A percentile compares a stretch with the other conserved stretches of the same genome.
phyloP scores from a whole-genome alignment of 2,888 invertebrate species.

The Dolichopus griseipennis region DNA sequence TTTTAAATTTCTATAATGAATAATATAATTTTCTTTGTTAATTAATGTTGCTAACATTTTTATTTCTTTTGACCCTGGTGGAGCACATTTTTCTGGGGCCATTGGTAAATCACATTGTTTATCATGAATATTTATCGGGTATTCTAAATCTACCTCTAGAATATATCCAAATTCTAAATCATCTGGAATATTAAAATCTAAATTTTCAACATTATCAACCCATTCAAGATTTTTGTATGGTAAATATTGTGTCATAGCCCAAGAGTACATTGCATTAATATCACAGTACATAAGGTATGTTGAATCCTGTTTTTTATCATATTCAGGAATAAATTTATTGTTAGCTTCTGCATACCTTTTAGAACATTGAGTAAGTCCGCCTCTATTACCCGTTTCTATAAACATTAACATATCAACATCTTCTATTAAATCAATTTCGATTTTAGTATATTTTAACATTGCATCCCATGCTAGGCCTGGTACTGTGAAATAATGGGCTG shows the following conservation, averaged over 20 bases:
- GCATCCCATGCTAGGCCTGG: conserved; percentile 29
- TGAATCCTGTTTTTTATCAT: conserved; percentile 11
- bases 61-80: conserved; percentile 19
- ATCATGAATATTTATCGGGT: conserved; percentile 25
- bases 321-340: conserved; percentile 14
- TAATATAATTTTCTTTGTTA: conserved; percentile 28
- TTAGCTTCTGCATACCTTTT: conserved; percentile 12
- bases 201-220: conserved; percentile 13
- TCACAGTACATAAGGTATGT: conserved; percentile 14
- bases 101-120: conserved; percentile 29
- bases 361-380: conserved; percentile 12
- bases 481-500: conserved; percentile 27
- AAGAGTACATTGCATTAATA: conserved; percentile 21
- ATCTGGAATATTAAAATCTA: conserved; percentile 20
- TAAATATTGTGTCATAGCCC: conserved; percentile 22
- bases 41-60: conserved; percentile 28
- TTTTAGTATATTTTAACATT: conserved; percentile 27
- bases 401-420: conserved; percentile 17
- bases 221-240: conserved; percentile 24
- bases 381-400: conserved; percentile 11
- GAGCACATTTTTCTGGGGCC: conserved; percentile 24
- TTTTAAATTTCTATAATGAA: conserved; percentile 32
- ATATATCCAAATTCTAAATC: conserved; percentile 24
- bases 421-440: conserved; percentile 15
- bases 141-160: conserved; percentile 28